Conservation (phyloP, 2,888 invertebrate species). For the Crematogaster levior region DNA sequence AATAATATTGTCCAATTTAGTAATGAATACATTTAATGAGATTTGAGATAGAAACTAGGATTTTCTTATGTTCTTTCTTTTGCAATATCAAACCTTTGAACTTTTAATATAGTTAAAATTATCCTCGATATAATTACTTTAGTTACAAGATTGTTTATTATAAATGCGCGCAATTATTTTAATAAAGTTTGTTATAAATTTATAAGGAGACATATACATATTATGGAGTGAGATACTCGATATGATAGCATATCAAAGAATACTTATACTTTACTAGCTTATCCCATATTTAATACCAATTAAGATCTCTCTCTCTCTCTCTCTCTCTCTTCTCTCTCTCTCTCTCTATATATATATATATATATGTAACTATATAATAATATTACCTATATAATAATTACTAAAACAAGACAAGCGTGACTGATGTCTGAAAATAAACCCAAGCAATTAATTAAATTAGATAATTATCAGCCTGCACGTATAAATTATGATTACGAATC, state of each 20-base stretch:
- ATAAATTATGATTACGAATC: constrained; percentile 49
- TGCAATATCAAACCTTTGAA: not conserved
- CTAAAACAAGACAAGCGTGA: constrained; percentile 4
- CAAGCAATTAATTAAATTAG: constrained; percentile 56
- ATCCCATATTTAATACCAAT: constrained; percentile 24
- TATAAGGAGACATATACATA: not conserved
- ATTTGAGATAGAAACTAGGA: not conserved
- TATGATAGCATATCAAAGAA: constrained; percentile 22
- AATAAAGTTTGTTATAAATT: not conserved
- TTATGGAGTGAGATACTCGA: constrained; percentile 12
- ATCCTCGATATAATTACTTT: not conserved
- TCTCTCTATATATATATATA: no score
- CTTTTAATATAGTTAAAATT: not conserved
- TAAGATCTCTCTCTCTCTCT: not conserved
- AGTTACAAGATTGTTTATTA: not conserved
- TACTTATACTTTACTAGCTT: not conserved
- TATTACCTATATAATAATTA: no score
- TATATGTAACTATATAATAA: constrained; percentile 35
- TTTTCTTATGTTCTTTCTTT: not conserved
- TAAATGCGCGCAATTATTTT: no score
- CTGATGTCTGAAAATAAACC: not conserved
- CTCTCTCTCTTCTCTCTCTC: no score
- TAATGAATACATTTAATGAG: not conserved
- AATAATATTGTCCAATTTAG: not conserved
- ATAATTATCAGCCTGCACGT: constrained; percentile 41